A percentile compares a stretch with the other conserved stretches of the same genome.
These are phyloP conservation scores for Styela plicata DNA, from an alignment of 23 tunicate genomes.

Conservation along the genomic window DNA sequence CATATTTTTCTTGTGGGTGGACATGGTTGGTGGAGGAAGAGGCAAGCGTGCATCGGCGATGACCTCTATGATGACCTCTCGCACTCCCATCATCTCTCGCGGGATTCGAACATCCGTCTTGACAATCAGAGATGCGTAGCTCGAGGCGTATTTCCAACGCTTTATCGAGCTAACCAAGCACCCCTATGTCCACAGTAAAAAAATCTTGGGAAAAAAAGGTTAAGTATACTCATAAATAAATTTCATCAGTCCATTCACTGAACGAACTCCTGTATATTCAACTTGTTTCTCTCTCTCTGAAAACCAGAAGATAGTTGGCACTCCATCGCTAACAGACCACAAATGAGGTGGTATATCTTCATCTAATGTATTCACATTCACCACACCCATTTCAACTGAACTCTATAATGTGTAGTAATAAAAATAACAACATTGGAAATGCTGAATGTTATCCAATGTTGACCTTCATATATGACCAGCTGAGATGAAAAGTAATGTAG, in stretches of 20 bases:
- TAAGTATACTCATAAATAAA: constrained; percentile 61
- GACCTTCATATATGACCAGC: background rate
- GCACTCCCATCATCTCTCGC: too few species aligned
- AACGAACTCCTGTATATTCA: constrained; percentile 69
- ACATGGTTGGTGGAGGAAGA: too few species aligned
- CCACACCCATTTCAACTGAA: constrained; percentile 53
- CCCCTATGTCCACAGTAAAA: too few species aligned
- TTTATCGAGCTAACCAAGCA: too few species aligned
- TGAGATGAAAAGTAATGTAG: background rate
- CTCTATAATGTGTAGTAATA: constrained; percentile 45
- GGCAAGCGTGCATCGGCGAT: too few species aligned
- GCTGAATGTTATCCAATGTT: background rate
- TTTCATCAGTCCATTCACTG: constrained; percentile 36
- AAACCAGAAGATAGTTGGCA: constrained; percentile 82
- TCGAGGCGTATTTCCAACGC: too few species aligned
- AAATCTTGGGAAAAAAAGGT: too few species aligned
- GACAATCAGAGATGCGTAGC: too few species aligned
- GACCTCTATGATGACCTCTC: too few species aligned
- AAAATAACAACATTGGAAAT: too few species aligned
- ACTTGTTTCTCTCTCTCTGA: constrained; percentile 52
- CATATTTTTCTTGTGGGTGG: too few species aligned
- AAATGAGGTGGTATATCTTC: constrained; percentile 53
- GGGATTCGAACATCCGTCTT: too few species aligned
- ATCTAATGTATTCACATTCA: constrained; percentile 41
- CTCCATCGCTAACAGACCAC: constrained; percentile 68